Conservation (phyloP, 2,113 vertebrate genomes). For the Tetrao urogallus region DNA sequence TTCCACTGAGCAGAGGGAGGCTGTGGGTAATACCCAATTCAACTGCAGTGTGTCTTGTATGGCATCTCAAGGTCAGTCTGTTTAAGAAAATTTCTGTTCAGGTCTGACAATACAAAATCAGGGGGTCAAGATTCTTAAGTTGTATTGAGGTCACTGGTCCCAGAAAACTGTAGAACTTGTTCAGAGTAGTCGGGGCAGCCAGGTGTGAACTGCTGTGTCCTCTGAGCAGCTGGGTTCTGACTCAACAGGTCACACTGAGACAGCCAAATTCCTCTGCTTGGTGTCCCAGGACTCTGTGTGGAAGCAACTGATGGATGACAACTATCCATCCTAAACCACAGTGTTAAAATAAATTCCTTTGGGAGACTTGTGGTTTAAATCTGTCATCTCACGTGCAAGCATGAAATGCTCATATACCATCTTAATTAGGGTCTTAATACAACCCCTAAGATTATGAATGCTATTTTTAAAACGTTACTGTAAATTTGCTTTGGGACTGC, state of each 20-base stretch:
- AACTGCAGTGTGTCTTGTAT: accelerated
- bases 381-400: not conserved
- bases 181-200: not conserved
- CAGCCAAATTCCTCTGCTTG: not conserved
- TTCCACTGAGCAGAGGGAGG: not conserved
- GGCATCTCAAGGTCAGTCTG: not conserved
- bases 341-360: not conserved
- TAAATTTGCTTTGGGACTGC: slow-evolving; percentile 39
- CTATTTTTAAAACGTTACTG: slow-evolving; percentile 51
- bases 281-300: not conserved
- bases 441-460: slow-evolving; percentile 27
- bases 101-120: not conserved
- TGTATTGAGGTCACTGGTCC: not conserved
- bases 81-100: not conserved
- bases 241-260: not conserved
- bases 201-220: accelerated
- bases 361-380: not conserved
- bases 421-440: slow-evolving; percentile 47
- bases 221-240: not conserved
- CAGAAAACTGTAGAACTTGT: not conserved
- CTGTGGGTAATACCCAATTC: not conserved
- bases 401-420: not conserved
- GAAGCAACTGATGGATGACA: not conserved
- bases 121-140: not conserved
- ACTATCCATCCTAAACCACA: not conserved